Base-by-base conservation (phyloP, 2,888 invertebrate genomes). In the Drosophila siamana region DNA sequence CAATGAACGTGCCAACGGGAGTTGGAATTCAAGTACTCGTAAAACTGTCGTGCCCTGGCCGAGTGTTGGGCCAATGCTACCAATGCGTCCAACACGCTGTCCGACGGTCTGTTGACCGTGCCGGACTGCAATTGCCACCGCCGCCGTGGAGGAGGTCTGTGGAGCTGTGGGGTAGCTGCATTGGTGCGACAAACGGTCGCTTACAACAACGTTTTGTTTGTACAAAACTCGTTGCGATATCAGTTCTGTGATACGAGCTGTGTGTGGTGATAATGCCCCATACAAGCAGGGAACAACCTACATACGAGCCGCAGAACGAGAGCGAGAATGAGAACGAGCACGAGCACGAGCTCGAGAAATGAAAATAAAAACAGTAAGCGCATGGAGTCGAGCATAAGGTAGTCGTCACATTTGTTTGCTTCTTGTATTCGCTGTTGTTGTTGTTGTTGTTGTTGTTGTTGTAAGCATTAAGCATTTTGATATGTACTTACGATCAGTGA, bases 221-320 rank as follows among this genome's bases (percentile, higher is more conserved):
- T 69, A 76, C 55, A 80, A 54, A 66, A 67, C 70, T 74, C 71
- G 80, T 68, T 36, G 68, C 60, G 75, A 79, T 77, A 77, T 68
- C 77, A 71, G 61, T 60, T 56, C 59, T 59, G 62, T 66, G 80
- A 78, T 78, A 79, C 52, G 62, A 11, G 9, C 11, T n/a, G 4
- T 36, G 59, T 28, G 40, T 7, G 6, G 6, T 75, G 79, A 80
- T 80, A 80, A 43, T 85, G 60, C 61, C 38, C 51, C 33, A 55
- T 57, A 61, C 78, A 78, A 65, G 47, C 54, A 51, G 60, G 36
- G 63, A 64, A 64, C 72, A 80, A 64, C 65, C 72, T 64, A 78
- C 52, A 72, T 68, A 55, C 43, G 30, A 19, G 30, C 7, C n/a
- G n/a, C n/a, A n/a, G n/a, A n/a, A 36, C 47, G 40, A 40, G 13